These are phyloP conservation scores for Nysson spinosus DNA, from an alignment of 2,888 invertebrate genomes.

Conservation along the genomic window DNA sequence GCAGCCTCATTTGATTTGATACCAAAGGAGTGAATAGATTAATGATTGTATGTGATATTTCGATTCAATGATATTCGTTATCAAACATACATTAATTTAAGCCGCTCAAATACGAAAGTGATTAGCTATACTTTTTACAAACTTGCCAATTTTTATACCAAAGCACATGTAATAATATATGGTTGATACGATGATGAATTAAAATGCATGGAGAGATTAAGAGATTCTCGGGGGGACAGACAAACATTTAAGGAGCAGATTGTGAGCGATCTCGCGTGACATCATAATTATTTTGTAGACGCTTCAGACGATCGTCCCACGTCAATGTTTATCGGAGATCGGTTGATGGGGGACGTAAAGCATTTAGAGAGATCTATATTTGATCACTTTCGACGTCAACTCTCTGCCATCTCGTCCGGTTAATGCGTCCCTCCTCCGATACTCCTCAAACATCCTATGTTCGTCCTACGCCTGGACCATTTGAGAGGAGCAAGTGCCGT, in stretches of 20 bases:
- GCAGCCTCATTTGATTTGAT: no score
- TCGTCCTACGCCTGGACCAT: conserved; percentile 56
- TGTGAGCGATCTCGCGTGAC: conserved; percentile 19
- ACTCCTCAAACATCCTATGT: conserved; percentile 65
- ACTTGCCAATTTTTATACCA: neutral
- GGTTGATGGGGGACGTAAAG: conserved; percentile 37
- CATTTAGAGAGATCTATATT: conserved; percentile 69
- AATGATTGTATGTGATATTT: no score
- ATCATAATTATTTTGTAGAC: conserved; percentile 51
- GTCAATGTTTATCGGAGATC: conserved; percentile 55
- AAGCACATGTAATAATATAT: neutral
- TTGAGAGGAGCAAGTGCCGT: conserved; percentile 61
- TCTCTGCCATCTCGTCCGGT: conserved; percentile 63
- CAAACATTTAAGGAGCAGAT: neutral
- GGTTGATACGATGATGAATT: neutral
- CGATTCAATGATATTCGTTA: no score
- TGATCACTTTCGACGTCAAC: conserved; percentile 70
- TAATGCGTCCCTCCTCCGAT: conserved; percentile 66
- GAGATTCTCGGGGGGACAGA: neutral
- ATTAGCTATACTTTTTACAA: no score
- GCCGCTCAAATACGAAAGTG: no score
- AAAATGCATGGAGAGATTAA: neutral
- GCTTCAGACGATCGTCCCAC: conserved; percentile 31
- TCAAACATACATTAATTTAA: no score
- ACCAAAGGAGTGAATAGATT: no score